Evolutionary conservation across 2,888 invertebrate species (phyloP), one percentile per base, ranked within the genome.

Genomic region (Hirtodrosophila alboralis): DNA sequence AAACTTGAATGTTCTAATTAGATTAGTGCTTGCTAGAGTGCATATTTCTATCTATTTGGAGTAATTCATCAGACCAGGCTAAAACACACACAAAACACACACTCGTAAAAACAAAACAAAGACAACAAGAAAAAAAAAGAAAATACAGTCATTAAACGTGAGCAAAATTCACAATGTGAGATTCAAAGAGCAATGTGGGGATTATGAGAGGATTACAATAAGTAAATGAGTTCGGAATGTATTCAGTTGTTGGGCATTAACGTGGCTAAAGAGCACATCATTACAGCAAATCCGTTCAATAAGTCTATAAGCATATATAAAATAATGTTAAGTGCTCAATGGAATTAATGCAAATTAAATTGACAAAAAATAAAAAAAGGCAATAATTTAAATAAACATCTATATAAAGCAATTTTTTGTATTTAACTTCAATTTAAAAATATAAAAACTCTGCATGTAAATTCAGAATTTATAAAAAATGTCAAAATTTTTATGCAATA

Each of bases 1-100:
- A 59, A 64, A 53, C 59, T 79, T 62, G 64, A 75, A 68, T 79
- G 56, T 43, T 68, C 68, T 76, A 83, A 77, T 77, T 75, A 79
- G 56, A 62, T 83, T 58, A 59, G 47, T 21, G 13, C 8, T 38
- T 43, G 51, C 38, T 23, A 14, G 34, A 38, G 9, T 14, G 10
- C 14, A 30, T 34, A n/a, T 23, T 37, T n/a, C 10, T 16, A 34
- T 18, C 33, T 21, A 44, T 12, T 28, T 9, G n/a, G 30, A 13
- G 12, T 28, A 28, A 43, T 41, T 28, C 59, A 27, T 23, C 51
- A 40, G 8, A 23, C 23, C 28, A 7, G 14, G 12, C 10, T 10
- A 16, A 2, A 18, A 5, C 28, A 44, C 1, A n/a, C 6, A 36
- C 13, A 21, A 18, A 23, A 34, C 33, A 44, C 16, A 30, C 30